phyloP scores from a whole-genome alignment of 2,888 invertebrate species.

The Erebia palarica region DNA sequence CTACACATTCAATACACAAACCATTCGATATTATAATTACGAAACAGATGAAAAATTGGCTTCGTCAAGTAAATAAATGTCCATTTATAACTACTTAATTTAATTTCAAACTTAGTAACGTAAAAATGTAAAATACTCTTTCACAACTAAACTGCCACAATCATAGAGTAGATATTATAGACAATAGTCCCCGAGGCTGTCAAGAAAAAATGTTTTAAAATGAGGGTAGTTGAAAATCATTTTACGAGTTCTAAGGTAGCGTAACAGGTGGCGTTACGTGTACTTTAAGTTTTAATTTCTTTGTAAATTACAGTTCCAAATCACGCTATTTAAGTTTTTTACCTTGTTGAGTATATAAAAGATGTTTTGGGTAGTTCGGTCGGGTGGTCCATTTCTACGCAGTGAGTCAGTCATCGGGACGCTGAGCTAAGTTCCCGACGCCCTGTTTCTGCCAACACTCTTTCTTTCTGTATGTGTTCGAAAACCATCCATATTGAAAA shows the following conservation, averaged over 20 bases:
- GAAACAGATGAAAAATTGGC: no score
- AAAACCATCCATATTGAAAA: conserved; percentile 56
- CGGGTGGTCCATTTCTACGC: conserved; percentile 70
- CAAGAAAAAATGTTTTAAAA: neutral
- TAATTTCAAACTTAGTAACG: no score
- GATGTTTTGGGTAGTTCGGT: accelerated
- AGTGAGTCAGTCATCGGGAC: conserved; percentile 66
- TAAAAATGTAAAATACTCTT: no score
- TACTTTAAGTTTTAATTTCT: neutral
- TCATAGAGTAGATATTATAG: no score
- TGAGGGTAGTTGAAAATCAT: conserved; percentile 4
- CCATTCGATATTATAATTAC: no score
- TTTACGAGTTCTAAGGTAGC: neutral
- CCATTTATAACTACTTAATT: no score
- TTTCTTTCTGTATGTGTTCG: conserved; percentile 66
- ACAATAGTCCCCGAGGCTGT: neutral
- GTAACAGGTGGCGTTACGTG: conserved; percentile 3
- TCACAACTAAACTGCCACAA: neutral
- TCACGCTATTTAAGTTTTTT: conserved; percentile 56
- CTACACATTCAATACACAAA: no score
- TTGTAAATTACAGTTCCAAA: conserved; percentile 44
- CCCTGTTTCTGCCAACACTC: conserved; percentile 61
- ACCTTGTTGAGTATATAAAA: conserved; percentile 23
- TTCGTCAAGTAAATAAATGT: no score
- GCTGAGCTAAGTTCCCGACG: conserved; percentile 61